Evolutionary conservation across 1,140 invertebrate species (phyloP).

Genomic region (Ceratoteleas bidentatus): DNA sequence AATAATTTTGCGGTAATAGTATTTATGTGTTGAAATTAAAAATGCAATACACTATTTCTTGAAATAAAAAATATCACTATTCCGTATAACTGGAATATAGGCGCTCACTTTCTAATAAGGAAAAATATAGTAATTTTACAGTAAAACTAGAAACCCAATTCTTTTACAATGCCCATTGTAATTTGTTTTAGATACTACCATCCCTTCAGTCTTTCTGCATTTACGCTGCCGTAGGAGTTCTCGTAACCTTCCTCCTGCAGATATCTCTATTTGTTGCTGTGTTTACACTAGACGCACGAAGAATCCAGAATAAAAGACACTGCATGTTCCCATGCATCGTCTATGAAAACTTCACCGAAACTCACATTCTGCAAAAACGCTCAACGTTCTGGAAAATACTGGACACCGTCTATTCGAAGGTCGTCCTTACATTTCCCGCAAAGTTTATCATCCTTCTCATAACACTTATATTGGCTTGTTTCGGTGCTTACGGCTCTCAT

Average conservation of each 20-base stretch:
- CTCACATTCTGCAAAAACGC: constrained; percentile 72
- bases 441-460: constrained; percentile 83
- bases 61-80: too few species aligned
- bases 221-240: constrained; percentile 87
- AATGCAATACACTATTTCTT: too few species aligned
- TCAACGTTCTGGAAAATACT: constrained; percentile 81
- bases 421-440: constrained; percentile 83
- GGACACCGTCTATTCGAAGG: constrained; percentile 82
- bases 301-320: constrained; percentile 85
- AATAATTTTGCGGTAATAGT: too few species aligned
- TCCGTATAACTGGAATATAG: too few species aligned
- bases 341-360: constrained; percentile 82
- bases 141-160: too few species aligned
- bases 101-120: too few species aligned
- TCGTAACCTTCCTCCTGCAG: constrained; percentile 88
- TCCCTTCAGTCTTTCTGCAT: constrained; percentile 89
- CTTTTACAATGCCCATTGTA: too few species aligned
- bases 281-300: constrained; percentile 86
- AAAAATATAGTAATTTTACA: too few species aligned
- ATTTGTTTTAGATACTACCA: constrained; percentile 86
- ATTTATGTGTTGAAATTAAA: too few species aligned
- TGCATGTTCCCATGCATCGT: constrained; percentile 86
- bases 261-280: constrained; percentile 90
- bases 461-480: constrained; percentile 82
- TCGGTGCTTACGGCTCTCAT: constrained; percentile 84